phyloP scores from a whole-genome alignment of 2,888 invertebrate genomes.

The Adineta ricciae region DNA sequence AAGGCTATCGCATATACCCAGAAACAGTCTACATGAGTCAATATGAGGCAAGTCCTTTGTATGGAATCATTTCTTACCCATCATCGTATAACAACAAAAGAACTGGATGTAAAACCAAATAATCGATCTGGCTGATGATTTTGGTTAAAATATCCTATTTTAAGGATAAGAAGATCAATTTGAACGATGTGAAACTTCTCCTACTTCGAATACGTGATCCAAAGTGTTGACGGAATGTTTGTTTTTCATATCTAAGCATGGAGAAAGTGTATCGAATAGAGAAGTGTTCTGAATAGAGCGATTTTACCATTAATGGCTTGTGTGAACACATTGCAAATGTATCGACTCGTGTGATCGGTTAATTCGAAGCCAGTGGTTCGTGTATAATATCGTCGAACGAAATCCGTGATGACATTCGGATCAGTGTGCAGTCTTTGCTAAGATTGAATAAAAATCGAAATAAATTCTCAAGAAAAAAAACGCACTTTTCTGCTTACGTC shows the following conservation, averaged over 20 bases:
- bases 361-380: neutral
- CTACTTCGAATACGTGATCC: neutral
- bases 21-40: neutral
- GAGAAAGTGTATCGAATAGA: no score
- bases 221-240: neutral
- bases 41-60: no score
- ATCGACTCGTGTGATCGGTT: neutral
- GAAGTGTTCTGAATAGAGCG: no score
- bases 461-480: no score
- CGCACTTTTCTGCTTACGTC: no score
- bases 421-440: neutral
- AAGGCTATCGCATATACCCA: neutral
- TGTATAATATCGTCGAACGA: neutral
- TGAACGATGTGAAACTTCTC: neutral
- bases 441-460: neutral
- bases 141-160: neutral
- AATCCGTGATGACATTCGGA: neutral
- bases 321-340: neutral
- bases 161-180: no score
- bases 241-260: neutral
- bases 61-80: no score
- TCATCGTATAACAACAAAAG: neutral
- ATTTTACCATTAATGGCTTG: neutral
- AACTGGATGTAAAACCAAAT: neutral
- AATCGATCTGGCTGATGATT: neutral